Conservation (phyloP, 2,888 invertebrate species). For the Aricia artaxerxes region DNA sequence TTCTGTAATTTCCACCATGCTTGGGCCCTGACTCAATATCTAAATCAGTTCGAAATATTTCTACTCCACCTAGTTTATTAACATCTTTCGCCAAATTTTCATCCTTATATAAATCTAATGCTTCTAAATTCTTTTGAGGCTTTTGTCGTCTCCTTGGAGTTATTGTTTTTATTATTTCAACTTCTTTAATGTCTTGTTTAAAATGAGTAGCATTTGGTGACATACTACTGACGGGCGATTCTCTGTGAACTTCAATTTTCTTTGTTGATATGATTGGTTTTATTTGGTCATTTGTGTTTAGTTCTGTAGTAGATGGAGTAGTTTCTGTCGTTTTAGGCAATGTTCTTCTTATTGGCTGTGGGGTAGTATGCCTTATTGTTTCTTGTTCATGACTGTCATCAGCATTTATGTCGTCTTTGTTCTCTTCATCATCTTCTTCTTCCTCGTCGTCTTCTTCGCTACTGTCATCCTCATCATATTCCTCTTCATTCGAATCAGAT, state of each 20-base stretch:
- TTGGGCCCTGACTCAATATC: constrained; percentile 60
- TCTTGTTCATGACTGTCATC: constrained; percentile 30
- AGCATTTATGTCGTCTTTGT: constrained; percentile 40
- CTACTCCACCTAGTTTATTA: constrained; percentile 68
- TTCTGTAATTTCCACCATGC: constrained; percentile 74
- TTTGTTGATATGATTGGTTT: constrained; percentile 62
- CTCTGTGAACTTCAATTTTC: constrained; percentile 70
- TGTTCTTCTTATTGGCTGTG: constrained; percentile 62
- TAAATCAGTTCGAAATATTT: constrained; percentile 65
- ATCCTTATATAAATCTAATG: constrained; percentile 66
- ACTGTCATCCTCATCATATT: constrained; percentile 45
- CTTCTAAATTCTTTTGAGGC: constrained; percentile 55
- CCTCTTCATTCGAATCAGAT: constrained; percentile 45
- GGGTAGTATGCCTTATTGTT: constrained; percentile 49
- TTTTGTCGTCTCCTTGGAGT: constrained; percentile 50
- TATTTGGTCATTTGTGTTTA: constrained; percentile 45
- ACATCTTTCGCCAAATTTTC: constrained; percentile 68
- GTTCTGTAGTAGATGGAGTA: constrained; percentile 54
- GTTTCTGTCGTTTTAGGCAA: constrained; percentile 60
- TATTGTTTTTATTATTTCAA: constrained; percentile 69
- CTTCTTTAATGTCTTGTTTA: constrained; percentile 69
- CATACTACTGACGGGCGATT: constrained; percentile 60
- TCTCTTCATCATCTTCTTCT: constrained; percentile 41
- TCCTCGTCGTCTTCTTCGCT: constrained; percentile 45
- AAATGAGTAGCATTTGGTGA: constrained; percentile 64